Evolutionary conservation across 2,113 vertebrate genomes (phyloP).

Genomic region (Archilochus colubris): DNA sequence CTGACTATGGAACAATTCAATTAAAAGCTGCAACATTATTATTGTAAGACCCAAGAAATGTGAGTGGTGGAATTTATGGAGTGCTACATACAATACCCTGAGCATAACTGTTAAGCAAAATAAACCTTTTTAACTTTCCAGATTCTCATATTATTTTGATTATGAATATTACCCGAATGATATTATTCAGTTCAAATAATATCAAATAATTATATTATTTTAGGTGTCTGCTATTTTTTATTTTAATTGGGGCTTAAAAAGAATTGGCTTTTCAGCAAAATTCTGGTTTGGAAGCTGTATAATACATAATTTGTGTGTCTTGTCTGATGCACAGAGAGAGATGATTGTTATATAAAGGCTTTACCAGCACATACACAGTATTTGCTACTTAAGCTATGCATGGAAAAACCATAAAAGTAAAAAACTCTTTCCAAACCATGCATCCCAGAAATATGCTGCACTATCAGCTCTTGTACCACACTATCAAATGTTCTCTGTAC

Average conservation of each 20-base stretch:
- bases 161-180: not conserved
- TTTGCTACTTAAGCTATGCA: not conserved
- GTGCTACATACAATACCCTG: not conserved
- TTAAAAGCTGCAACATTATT: not conserved
- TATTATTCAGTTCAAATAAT: not conserved
- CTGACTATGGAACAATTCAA: not conserved
- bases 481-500: not conserved
- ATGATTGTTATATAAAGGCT: not conserved
- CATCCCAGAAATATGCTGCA: not conserved
- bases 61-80: not conserved
- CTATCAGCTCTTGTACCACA: not conserved
- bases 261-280: not conserved
- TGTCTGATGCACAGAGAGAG: not conserved
- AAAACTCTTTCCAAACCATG: not conserved
- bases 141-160: not conserved
- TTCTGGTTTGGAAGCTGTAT: not conserved
- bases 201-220: not conserved
- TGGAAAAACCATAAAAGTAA: not conserved
- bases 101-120: not conserved
- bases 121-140: not conserved
- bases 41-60: not conserved
- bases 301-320: not conserved
- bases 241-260: not conserved
- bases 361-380: not conserved
- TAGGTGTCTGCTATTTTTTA: not conserved